Percentiles rank a stretch among this genome's conserved stretches.
Evolutionary conservation across 2,113 vertebrate genomes (phyloP).

Genomic region (Aythya baeri): DNA sequence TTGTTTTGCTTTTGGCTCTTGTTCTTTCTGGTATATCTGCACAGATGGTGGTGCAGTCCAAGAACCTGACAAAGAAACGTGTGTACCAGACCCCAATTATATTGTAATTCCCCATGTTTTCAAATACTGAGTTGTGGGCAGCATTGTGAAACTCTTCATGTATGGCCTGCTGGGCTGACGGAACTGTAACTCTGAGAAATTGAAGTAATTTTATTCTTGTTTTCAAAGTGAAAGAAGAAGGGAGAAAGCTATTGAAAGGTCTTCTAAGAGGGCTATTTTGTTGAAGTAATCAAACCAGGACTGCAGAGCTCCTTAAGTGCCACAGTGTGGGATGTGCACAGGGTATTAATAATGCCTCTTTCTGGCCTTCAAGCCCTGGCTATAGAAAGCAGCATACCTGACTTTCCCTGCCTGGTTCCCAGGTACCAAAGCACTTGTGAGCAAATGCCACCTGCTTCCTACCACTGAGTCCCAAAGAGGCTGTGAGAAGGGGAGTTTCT

Average conservation of each 20-base stretch:
- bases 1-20: background rate
- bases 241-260: background rate
- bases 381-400: background rate
- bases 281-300: background rate
- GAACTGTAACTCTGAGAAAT: background rate
- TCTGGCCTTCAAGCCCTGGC: background rate
- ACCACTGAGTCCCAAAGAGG: background rate
- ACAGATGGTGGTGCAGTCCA: background rate
- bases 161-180: background rate
- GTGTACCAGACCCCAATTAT: background rate
- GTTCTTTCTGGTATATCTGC: background rate
- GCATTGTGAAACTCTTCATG: background rate
- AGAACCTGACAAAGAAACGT: background rate
- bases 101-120: background rate
- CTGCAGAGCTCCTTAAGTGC: background rate
- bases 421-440: background rate
- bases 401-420: background rate
- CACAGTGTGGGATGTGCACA: accelerated
- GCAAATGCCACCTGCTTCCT: background rate
- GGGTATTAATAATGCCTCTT: background rate
- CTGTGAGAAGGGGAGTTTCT: background rate
- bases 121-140: background rate
- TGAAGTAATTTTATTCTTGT: background rate
- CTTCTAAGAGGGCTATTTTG: background rate
- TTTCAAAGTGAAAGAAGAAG: background rate